Evolutionary conservation across 1,140 invertebrate genomes (phyloP).

Genomic region (Dendrolimus kikuchii): DNA sequence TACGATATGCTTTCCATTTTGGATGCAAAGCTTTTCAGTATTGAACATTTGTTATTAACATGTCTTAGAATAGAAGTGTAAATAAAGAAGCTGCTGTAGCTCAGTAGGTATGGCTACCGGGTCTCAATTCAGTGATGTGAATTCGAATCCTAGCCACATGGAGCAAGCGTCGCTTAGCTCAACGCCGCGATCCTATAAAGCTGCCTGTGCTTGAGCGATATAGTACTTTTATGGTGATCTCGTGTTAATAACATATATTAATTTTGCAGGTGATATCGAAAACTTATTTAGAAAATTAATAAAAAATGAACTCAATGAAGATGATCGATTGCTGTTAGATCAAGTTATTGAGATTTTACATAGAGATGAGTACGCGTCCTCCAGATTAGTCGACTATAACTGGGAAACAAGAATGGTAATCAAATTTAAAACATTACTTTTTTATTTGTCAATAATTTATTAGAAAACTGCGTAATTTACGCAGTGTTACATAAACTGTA

Average conservation of each 20-base stretch:
- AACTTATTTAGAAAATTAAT: conserved; percentile 34
- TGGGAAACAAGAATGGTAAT: conserved; percentile 26
- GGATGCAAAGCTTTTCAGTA: no score
- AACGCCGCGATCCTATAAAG: no score
- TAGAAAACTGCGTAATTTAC: no score
- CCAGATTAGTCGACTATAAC: conserved; percentile 7
- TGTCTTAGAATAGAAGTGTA: no score
- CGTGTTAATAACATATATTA: background rate
- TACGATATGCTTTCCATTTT: no score
- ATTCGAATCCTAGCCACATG: no score
- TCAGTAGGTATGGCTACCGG: no score
- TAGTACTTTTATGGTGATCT: background rate
- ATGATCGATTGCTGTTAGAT: conserved; percentile 23
- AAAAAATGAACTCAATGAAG: conserved; percentile 25
- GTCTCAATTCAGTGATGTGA: no score
- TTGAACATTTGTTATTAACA: no score
- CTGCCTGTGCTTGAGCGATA: background rate
- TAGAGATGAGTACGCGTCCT: conserved; percentile 16
- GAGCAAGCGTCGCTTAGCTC: no score
- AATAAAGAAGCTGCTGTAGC: no score
- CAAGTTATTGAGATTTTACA: conserved; percentile 32
- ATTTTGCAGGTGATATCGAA: conserved; percentile 38
- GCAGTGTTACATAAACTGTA: no score
- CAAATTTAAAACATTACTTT: conserved; percentile 4
- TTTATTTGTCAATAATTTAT: background rate